Evolutionary conservation across 2,113 vertebrate genomes (phyloP).

Genomic region (Clarias magur): DNA sequence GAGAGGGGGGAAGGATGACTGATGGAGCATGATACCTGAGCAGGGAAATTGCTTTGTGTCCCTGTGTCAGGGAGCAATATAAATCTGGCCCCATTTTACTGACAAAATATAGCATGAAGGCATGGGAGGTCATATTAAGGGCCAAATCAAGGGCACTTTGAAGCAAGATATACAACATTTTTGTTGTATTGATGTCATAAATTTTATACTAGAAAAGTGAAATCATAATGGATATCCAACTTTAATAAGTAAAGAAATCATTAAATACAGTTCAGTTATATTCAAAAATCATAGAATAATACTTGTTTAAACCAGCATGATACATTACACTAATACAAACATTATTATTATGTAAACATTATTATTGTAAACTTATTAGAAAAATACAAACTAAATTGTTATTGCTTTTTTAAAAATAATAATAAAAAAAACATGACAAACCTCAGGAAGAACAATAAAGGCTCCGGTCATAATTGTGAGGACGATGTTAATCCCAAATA

Average conservation of each 20-base stretch:
- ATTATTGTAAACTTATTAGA: background rate
- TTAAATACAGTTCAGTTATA: background rate
- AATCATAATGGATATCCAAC: background rate
- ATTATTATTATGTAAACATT: background rate
- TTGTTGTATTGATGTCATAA: background rate
- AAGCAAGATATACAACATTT: background rate
- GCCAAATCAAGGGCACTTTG: background rate
- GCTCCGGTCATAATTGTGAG: conserved; percentile 93
- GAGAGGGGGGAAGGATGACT: background rate
- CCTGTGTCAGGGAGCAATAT: conserved; percentile 50
- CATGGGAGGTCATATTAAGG: conserved; percentile 2
- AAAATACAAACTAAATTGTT: too few species aligned
- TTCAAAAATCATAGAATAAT: background rate
- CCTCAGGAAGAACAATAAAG: conserved; percentile 96
- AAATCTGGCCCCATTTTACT: conserved; percentile 57
- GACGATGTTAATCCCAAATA: conserved; percentile 96
- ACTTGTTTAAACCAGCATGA: background rate
- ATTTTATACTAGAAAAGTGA: background rate
- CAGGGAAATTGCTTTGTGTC: conserved; percentile 61
- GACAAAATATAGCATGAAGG: conserved; percentile 7
- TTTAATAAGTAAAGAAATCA: background rate
- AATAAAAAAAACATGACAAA: conserved; percentile 61
- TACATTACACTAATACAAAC: background rate
- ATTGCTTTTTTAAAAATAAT: background rate
- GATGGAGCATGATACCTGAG: conserved; percentile 46